A percentile compares a stretch with the other conserved stretches of the same genome.
Conservation (phyloP, 92 coral and sea anemone species). For the Phenganax marumi region DNA sequence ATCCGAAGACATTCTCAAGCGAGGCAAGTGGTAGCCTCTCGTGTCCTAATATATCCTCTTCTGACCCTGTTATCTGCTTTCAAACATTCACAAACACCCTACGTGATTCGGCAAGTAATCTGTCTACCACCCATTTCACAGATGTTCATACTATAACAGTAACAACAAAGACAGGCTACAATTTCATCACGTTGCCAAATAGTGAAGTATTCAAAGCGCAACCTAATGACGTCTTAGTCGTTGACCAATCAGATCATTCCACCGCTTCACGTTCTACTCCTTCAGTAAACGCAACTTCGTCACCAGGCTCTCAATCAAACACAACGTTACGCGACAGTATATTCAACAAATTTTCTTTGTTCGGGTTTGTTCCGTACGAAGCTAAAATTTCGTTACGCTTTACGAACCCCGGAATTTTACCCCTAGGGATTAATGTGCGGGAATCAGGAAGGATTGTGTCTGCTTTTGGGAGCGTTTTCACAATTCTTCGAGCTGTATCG, state of each 20-base stretch:
- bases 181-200: background rate
- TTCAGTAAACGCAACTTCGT: background rate
- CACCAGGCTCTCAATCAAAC: background rate
- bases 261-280: background rate
- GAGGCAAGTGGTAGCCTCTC: background rate
- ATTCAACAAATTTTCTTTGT: slow-evolving; percentile 1
- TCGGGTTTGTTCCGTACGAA: slow-evolving; percentile 33
- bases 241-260: background rate
- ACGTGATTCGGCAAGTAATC: background rate
- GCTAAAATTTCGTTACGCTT: background rate
- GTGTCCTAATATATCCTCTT: background rate
- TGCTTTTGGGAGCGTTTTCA: background rate
- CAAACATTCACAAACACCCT: background rate
- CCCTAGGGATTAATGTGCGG: slow-evolving; percentile 1
- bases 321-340: background rate
- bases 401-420: slow-evolving; percentile 12
- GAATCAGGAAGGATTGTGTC: background rate
- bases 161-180: slow-evolving; percentile 9
- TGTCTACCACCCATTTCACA: background rate
- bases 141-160: slow-evolving; percentile 5
- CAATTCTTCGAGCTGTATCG: background rate
- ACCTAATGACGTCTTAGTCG: slow-evolving; percentile 10
- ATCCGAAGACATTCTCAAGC: background rate
- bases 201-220: slow-evolving; percentile 8
- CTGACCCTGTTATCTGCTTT: slow-evolving; percentile 5